Conservation (phyloP, 2,113 vertebrate species). For the Macheiramphus alcinus region DNA sequence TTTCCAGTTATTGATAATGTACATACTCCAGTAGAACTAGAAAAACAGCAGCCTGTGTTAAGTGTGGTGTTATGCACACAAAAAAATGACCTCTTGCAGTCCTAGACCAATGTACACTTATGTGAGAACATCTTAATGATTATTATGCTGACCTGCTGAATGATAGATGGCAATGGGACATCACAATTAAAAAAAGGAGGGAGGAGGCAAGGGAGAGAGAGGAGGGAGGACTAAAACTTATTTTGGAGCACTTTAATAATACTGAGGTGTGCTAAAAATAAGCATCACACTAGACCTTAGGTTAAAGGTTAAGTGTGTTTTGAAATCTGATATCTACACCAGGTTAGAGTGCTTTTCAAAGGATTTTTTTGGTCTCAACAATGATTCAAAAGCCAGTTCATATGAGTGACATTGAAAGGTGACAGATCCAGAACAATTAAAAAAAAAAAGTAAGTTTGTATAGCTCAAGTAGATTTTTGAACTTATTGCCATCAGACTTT, state of each 20-base stretch:
- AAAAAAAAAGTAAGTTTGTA: background rate
- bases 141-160: background rate
- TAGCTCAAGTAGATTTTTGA: background rate
- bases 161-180: background rate
- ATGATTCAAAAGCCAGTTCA: background rate
- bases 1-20: background rate
- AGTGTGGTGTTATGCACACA: rapidly evolving
- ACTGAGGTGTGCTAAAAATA: background rate
- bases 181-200: background rate
- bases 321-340: background rate
- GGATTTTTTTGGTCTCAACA: background rate
- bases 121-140: background rate
- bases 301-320: background rate
- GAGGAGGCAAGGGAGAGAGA: rapidly evolving
- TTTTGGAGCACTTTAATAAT: background rate
- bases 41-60: background rate
- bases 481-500: background rate
- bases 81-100: background rate
- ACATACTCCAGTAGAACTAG: background rate
- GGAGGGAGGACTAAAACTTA: background rate
- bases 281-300: background rate
- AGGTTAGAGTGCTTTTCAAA: background rate
- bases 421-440: background rate
- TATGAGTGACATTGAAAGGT: background rate
- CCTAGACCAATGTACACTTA: background rate